phyloP scores from a whole-genome alignment of 2,888 invertebrate genomes.

The Mellilla xanthometata region DNA sequence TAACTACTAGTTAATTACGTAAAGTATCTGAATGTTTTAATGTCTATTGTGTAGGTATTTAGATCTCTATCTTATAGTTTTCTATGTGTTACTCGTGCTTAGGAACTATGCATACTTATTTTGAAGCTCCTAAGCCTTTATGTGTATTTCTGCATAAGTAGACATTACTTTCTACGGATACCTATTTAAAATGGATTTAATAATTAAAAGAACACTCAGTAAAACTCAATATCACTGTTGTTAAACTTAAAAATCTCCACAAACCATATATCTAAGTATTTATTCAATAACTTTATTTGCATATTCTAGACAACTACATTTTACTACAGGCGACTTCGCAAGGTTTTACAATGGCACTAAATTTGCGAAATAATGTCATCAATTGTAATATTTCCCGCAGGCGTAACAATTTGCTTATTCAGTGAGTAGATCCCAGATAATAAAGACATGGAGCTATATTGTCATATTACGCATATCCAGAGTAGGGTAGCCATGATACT shows the following conservation, averaged over 20 bases:
- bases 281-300: neutral
- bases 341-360: slow-evolving; percentile 38
- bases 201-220: no score
- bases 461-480: slow-evolving; percentile 23
- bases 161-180: no score
- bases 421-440: slow-evolving; percentile 33
- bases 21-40: no score
- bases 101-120: no score
- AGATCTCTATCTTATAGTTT: no score
- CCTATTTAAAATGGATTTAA: no score
- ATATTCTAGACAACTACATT: neutral
- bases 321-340: slow-evolving; percentile 19
- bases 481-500: slow-evolving; percentile 18
- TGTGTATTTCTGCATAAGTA: no score
- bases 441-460: slow-evolving; percentile 28
- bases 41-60: no score
- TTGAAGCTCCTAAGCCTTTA: no score
- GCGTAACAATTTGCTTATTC: slow-evolving; percentile 39
- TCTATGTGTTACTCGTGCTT: no score
- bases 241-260: neutral
- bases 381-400: slow-evolving; percentile 33
- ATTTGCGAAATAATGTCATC: slow-evolving; percentile 38
- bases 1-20: no score
- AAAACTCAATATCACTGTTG: no score
- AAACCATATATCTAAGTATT: neutral